Percentiles rank a stretch among this genome's conserved stretches.
phyloP scores from a whole-genome alignment of 2,113 vertebrate species.

The Zapus hudsonius region DNA sequence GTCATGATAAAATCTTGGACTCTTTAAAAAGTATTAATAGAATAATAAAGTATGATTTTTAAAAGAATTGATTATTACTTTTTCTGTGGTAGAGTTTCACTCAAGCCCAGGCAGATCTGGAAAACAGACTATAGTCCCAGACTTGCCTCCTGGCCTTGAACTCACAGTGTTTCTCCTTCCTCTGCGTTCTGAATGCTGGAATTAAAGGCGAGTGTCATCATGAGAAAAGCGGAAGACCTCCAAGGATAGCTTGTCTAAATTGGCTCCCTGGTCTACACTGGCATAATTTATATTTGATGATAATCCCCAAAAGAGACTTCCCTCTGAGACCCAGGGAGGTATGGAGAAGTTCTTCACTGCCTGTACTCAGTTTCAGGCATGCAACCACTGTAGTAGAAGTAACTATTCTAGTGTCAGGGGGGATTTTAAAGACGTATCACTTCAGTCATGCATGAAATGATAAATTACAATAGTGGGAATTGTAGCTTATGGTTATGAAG shows the following conservation, averaged over 20 bases:
- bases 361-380: rapidly evolving
- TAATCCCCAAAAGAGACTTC: background rate
- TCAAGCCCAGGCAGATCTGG: no score
- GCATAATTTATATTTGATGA: background rate
- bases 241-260: background rate
- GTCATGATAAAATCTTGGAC: background rate
- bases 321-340: background rate
- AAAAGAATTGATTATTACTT: background rate
- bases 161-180: no score
- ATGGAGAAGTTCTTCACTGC: background rate
- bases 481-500: no score
- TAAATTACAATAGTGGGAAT: background rate
- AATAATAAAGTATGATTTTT: background rate
- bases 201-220: no score
- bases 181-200: no score
- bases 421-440: background rate
- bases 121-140: no score
- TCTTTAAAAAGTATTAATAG: slow-evolving; percentile 11
- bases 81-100: no score
- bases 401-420: background rate
- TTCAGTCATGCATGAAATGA: background rate
- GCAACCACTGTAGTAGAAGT: background rate
- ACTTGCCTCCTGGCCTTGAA: no score
- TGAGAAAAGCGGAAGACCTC: no score
- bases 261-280: rapidly evolving